Conservation (phyloP, 2,113 vertebrate genomes). For the Melierax canorus region DNA sequence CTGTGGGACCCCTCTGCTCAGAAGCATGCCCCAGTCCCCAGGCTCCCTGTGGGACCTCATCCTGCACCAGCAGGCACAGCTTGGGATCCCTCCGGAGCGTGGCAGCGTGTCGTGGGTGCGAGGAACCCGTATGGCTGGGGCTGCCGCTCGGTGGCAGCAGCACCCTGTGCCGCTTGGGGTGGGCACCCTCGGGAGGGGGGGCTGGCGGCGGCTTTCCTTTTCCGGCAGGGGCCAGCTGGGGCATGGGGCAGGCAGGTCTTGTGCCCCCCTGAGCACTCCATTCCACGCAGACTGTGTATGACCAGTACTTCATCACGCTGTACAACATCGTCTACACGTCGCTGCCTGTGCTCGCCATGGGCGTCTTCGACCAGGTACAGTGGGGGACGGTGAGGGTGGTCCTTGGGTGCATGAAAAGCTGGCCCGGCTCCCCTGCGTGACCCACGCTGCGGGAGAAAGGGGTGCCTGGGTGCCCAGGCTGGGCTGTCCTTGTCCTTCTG, state of each 20-base stretch:
- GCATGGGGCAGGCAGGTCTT: fast-evolving
- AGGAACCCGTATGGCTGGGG: not conserved
- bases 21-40: fast-evolving
- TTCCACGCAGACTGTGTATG: slow-evolving; percentile 86
- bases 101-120: fast-evolving
- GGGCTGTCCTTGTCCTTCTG: not conserved
- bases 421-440: not conserved
- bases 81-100: not conserved
- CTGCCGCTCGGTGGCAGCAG: not conserved
- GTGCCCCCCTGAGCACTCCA: not conserved
- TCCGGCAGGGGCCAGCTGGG: not conserved
- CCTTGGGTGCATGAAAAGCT: not conserved
- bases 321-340: slow-evolving; percentile 97
- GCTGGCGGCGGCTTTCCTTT: not conserved
- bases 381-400: fast-evolving
- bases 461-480: not conserved
- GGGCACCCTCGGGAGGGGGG: not conserved
- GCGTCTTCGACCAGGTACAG: slow-evolving; percentile 91
- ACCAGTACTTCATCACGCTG: slow-evolving; percentile 96
- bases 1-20: not conserved
- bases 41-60: not conserved
- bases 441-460: not conserved
- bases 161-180: fast-evolving
- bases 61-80: not conserved
- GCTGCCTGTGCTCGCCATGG: slow-evolving; percentile 95